These are phyloP conservation scores for Caenorhabditis parvicauda DNA, from an alignment of 2,888 invertebrate species.

Conservation along the genomic window DNA sequence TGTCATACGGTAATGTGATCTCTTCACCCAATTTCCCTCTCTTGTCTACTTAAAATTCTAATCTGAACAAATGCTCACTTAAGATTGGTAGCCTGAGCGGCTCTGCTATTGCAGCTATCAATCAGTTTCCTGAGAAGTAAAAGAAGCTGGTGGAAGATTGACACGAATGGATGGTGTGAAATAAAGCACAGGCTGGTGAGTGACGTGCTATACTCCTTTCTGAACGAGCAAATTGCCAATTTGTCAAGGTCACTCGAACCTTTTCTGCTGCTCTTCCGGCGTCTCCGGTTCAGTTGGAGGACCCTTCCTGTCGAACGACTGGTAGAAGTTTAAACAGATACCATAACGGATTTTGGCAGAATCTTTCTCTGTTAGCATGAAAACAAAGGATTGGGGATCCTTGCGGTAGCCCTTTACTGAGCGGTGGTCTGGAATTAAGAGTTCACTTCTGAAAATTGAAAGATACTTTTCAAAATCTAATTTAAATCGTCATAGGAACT, in stretches of 20 bases:
- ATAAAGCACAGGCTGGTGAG: conserved; percentile 93
- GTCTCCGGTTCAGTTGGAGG: no score
- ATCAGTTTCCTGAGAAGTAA: conserved; percentile 91
- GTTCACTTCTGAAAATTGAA: not conserved
- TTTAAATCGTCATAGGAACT: no score
- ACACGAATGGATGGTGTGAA: conserved; percentile 98
- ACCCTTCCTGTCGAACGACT: conserved; percentile 32
- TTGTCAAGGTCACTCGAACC: conserved; percentile 7
- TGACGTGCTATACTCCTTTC: conserved; percentile 66
- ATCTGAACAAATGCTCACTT: conserved; percentile 19
- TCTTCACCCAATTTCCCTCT: no score
- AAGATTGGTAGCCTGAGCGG: conserved; percentile 24
- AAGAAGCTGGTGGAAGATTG: conserved; percentile 95
- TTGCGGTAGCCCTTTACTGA: conserved; percentile 73
- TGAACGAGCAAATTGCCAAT: conserved; percentile 17
- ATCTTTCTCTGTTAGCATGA: conserved; percentile 91
- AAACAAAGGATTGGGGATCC: conserved; percentile 94
- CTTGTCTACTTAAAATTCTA: no score
- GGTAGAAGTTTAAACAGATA: conserved; percentile 88
- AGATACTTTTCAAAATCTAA: not conserved
- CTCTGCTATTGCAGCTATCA: conserved; percentile 89
- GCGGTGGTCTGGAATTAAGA: conserved; percentile 11
- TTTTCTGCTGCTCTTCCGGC: no score
- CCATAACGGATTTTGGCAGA: conserved; percentile 90
- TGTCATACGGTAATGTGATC: not conserved